Conservation (phyloP, 2,797 vertebrate species). For the Propithecus perrieri region DNA sequence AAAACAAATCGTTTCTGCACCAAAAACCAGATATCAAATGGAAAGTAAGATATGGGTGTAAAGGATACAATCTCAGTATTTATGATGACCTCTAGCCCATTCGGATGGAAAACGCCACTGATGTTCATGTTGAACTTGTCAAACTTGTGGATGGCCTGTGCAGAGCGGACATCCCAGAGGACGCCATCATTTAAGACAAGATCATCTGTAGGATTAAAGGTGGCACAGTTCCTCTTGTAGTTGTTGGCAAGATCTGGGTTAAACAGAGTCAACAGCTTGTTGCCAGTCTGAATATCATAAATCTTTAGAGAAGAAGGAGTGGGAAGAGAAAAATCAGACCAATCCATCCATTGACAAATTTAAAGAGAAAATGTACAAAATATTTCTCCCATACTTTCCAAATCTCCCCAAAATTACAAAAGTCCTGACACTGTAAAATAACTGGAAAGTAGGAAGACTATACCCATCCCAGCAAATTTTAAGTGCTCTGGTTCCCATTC, state of each 20-base stretch:
- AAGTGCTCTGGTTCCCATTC: not conserved
- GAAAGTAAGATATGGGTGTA: not conserved
- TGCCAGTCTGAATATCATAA: conserved; percentile 99
- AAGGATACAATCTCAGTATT: conserved; percentile 99
- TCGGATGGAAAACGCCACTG: conserved; percentile 99
- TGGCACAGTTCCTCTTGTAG: conserved; percentile 99
- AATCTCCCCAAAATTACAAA: conserved; percentile 31
- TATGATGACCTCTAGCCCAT: conserved; percentile 96
- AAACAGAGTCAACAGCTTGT: conserved; percentile 97
- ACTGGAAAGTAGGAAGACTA: not conserved
- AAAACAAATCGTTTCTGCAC: not conserved
- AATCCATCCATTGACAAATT: conserved; percentile 46
- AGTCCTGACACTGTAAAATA: not conserved
- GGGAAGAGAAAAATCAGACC: conserved; percentile 83
- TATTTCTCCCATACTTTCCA: not conserved
- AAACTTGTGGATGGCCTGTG: conserved; percentile 99
- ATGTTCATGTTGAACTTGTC: conserved; percentile 99
- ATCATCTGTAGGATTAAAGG: conserved; percentile 99
- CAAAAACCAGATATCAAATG: not conserved
- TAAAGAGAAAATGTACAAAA: conserved; percentile 62
- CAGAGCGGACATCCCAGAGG: conserved; percentile 97
- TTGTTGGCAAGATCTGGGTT: conserved; percentile 99
- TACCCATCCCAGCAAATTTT: not conserved
- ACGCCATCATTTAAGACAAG: conserved; percentile 99
- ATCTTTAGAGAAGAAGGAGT: conserved; percentile 90